phyloP scores from a whole-genome alignment of 2,888 invertebrate species.

The Scrobipalpa atriplicella region DNA sequence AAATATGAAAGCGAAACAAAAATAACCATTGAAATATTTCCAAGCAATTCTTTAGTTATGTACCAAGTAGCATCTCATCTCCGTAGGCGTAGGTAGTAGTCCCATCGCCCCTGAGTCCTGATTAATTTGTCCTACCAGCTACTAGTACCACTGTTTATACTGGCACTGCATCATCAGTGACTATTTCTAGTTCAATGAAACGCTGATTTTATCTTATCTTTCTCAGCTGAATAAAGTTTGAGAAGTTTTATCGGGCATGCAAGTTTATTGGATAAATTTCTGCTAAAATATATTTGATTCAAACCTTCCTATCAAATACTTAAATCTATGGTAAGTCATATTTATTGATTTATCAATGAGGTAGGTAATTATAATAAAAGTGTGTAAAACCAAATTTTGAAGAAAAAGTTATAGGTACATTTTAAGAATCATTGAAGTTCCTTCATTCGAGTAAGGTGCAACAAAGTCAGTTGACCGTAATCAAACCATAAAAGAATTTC shows the following conservation, averaged over 20 bases:
- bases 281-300: too few relatives aligned
- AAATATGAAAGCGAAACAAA: too few relatives aligned
- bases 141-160: constrained; percentile 4
- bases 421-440: neutral
- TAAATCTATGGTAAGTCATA: too few relatives aligned
- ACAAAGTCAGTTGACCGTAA: neutral
- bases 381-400: too few relatives aligned
- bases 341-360: too few relatives aligned
- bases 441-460: neutral
- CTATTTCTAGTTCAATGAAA: neutral
- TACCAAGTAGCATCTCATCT: constrained; percentile 3
- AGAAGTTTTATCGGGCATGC: too few relatives aligned
- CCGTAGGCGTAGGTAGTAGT: constrained; percentile 12
- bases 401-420: too few relatives aligned
- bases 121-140: constrained; percentile 17
- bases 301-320: too few relatives aligned
- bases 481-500: constrained; percentile 15
- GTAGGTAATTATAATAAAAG: too few relatives aligned
- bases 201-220: neutral
- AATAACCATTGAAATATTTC: too few relatives aligned
- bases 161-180: neutral
- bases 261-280: too few relatives aligned
- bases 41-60: neutral
- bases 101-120: constrained; percentile 4
- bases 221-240: too few relatives aligned